phyloP scores from a whole-genome alignment of 1,140 invertebrate genomes.

The Drosophila miranda region DNA sequence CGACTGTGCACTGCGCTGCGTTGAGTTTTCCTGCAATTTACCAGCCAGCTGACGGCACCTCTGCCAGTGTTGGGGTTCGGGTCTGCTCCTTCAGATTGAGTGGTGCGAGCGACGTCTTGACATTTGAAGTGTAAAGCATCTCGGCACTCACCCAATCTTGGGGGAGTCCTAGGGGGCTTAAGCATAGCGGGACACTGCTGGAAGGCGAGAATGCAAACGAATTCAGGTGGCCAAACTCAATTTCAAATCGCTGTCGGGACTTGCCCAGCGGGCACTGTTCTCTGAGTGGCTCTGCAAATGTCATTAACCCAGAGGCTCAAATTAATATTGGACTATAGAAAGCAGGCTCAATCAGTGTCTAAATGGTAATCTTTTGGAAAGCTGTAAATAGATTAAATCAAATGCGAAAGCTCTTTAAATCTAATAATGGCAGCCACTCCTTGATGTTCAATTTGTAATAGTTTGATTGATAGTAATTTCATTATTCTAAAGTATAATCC shows the following conservation, averaged over 20 bases:
- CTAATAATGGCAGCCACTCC: too few relatives aligned
- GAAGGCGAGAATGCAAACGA: slow-evolving; percentile 38
- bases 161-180: too few relatives aligned
- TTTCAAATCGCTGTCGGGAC: slow-evolving; percentile 13
- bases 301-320: slow-evolving; percentile 43
- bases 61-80: background rate
- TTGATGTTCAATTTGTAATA: background rate
- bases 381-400: too few relatives aligned
- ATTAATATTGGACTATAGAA: slow-evolving; percentile 27
- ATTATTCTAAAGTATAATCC: too few relatives aligned
- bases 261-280: slow-evolving; percentile 14
- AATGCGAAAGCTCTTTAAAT: too few relatives aligned
- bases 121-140: slow-evolving; percentile 45
- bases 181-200: background rate
- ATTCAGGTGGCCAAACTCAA: slow-evolving; percentile 42
- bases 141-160: slow-evolving; percentile 6
- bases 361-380: slow-evolving; percentile 5
- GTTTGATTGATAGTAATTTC: too few relatives aligned
- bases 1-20: slow-evolving; percentile 32
- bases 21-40: slow-evolving; percentile 39
- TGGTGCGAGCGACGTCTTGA: slow-evolving; percentile 40
- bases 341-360: slow-evolving; percentile 25
- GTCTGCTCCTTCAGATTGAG: slow-evolving; percentile 36
- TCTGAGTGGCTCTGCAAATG: slow-evolving; percentile 40
- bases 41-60: slow-evolving; percentile 8